These are phyloP conservation scores for Tenthredo notha DNA, from an alignment of 2,888 invertebrate species.

Conservation along the genomic window DNA sequence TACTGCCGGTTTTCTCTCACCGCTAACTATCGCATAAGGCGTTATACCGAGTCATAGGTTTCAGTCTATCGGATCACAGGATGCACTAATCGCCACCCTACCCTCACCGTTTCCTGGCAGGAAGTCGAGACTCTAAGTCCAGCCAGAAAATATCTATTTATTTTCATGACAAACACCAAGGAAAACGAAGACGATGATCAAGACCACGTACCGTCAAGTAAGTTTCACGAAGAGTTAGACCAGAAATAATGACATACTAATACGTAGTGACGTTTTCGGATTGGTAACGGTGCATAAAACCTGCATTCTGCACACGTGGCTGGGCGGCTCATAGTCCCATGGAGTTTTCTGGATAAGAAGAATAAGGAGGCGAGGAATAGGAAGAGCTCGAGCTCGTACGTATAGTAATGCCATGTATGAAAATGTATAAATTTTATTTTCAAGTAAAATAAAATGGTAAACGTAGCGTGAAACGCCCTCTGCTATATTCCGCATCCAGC, in stretches of 20 bases:
- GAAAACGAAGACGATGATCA: neutral
- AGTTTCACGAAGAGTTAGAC: neutral
- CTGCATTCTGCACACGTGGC: neutral
- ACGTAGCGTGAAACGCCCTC: conserved; percentile 73
- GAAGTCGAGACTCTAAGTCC: neutral
- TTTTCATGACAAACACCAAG: neutral
- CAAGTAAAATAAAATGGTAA: conserved; percentile 74
- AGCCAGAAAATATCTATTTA: neutral
- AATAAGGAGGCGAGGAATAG: neutral
- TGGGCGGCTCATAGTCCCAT: neutral
- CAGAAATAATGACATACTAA: neutral
- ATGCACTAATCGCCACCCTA: neutral
- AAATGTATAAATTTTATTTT: conserved; percentile 60
- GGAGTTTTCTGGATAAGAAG: neutral
- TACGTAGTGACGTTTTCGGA: neutral
- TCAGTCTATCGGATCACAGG: neutral
- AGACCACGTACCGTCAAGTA: neutral
- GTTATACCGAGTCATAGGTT: neutral
- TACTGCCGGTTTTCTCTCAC: neutral
- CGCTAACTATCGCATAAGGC: conserved; percentile 14
- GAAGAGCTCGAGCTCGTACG: neutral
- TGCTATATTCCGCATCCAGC: conserved; percentile 60
- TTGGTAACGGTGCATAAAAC: neutral
- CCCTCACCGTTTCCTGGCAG: neutral
- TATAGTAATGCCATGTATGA: conserved; percentile 41